Evolutionary conservation across 2,113 vertebrate genomes (phyloP), one percentile per base, ranked within the genome.

Genomic region (Pelecanoides urinatrix): DNA sequence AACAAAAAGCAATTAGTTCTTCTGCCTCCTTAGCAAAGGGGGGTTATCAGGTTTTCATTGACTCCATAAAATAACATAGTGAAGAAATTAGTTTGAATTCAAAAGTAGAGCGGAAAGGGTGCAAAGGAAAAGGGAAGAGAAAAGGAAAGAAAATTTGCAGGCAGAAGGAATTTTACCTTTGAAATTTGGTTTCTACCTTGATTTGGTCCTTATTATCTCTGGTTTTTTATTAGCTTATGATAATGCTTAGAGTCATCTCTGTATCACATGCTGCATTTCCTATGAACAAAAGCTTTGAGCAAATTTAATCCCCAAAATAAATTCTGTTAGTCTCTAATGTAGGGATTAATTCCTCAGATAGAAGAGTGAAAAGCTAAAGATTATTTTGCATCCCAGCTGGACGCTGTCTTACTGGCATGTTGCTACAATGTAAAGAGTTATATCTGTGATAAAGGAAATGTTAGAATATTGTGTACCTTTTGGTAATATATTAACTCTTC

Each of bases 1-100:
- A 98, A 97, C 96, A 92, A 93, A 98, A 98, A 97, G 91, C 93
- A 98, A 97, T 98, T 98, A 97, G 97, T 96, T 97, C 92, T 97
- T 96, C 76, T 78, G 25, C 96, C 94, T 97, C 91, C 93, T 97
- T 95, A 96, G 92, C 90, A 96, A 95, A 97, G 79, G 86, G 88
- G 40, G 92, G 94, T 93, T 97, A 97, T 97, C 92, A 92, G 94
- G 97, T 98, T 97, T 96, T 96, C 95, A 97, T 98, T 80, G 29
- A 91, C 94, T 97, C 93, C 87, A 96, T 98, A 97, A 96, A 94
- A 94, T 95, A 96, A 96, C 83, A 26, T 62, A 88, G 94, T 88
- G 91, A 97, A 97, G 75, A 97, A 93, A 97, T 85, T 71, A 96
- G 81, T 97, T 97, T 96, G 72, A 65, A 86, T 77, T 58, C 63